A percentile compares a stretch with the other conserved stretches of the same genome.
Conservation (phyloP, 1,140 invertebrate species). For the Akabosia matsudoensis region DNA sequence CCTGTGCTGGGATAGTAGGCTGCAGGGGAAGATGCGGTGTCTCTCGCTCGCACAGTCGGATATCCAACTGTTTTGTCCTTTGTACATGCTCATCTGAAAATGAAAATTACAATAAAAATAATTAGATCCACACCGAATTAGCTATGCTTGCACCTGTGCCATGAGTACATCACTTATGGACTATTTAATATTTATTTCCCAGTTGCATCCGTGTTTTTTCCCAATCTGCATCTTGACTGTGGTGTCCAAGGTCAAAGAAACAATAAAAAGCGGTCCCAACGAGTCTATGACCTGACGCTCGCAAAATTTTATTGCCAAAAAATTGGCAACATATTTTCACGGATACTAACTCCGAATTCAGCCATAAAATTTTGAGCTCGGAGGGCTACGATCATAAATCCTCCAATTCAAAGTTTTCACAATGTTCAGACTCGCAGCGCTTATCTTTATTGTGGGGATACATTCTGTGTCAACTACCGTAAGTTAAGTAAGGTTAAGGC, state of each 20-base stretch:
- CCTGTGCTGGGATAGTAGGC: too few relatives aligned
- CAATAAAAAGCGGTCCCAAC: neutral
- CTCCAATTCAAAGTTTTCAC: too few relatives aligned
- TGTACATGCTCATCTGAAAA: too few relatives aligned
- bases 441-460: neutral
- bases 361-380: too few relatives aligned
- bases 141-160: neutral
- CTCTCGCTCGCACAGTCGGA: too few relatives aligned
- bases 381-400: neutral
- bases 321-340: neutral
- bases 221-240: neutral
- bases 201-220: neutral
- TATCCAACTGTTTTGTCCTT: too few relatives aligned
- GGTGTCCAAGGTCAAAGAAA: neutral
- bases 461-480: neutral
- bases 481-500: neutral
- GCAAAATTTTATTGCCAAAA: neutral
- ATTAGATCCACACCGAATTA: too few relatives aligned
- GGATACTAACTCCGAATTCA: neutral
- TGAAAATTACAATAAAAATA: too few relatives aligned
- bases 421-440: neutral
- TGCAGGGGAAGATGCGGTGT: too few relatives aligned
- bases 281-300: neutral
- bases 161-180: neutral
- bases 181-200: neutral